Evolutionary conservation across 2,797 vertebrate species (phyloP), one percentile per base, ranked within the genome.

Genomic region (Myoxocephalus aenaeus): DNA sequence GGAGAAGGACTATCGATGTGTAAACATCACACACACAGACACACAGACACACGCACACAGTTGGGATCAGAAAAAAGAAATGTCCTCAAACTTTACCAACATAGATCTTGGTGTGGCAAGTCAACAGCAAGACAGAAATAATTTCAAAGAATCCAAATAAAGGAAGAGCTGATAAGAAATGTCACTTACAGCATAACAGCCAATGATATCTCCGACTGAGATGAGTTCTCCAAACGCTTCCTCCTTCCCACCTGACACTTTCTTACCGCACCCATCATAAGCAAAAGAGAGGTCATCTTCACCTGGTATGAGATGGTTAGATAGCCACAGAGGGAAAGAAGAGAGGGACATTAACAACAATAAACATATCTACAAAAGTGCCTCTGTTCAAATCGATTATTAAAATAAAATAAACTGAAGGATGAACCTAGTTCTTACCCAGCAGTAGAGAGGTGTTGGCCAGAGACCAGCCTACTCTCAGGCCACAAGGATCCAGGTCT

Each of bases 391-490:
- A 13, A 65, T 7, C 11, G 17, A 4, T 13, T 34, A 2, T 63
- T 11, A 42, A 42, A 42, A 14, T 22, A 0, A 78, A 18, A 50
- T 64, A 2, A 59, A 7, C 4, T 25, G 9, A 12, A 36, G 50
- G 7, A 54, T 44, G 54, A 10, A 57, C 0, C 15, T 9, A 0
- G 12, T 63, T 51, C 70, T 96, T 88, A 98, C 97, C 97, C 56
- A 98, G 95, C 86, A 97, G 95, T n/a, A 97, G 87, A 67, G 90
- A 92, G 51, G 94, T 87, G 81, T 87, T 75, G 6, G 91, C 92
- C 68, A 94, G 81, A 27, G 97, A 98, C 97, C 97, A 98, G 50
- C 97, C 97, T 1, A 97, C 95, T 81, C 97, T 94, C 46, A 97
- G 90, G 22, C 96, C 86, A 18, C 94, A 93, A 1, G 81, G 65